Conservation (phyloP, 1,140 invertebrate genomes). For the Conopomorpha cramerella region DNA sequence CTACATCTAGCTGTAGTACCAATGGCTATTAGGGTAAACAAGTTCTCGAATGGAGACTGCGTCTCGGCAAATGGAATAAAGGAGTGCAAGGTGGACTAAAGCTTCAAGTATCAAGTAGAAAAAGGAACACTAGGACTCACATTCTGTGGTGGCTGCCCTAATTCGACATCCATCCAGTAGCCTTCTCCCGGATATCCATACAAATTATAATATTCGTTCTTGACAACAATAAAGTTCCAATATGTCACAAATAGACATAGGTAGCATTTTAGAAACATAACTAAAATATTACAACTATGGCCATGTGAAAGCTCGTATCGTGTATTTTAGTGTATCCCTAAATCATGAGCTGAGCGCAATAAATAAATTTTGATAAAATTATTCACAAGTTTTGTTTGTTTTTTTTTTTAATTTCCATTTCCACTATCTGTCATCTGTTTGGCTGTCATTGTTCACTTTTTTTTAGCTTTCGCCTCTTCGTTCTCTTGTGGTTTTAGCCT, state of each 20-base stretch:
- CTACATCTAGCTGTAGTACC: no score
- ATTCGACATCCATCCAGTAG: slow-evolving; percentile 31
- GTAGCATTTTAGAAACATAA: not conserved
- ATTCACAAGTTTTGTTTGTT: not conserved
- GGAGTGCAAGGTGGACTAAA: not conserved
- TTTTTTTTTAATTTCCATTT: no score
- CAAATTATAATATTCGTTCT: slow-evolving; percentile 35
- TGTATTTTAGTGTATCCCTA: no score
- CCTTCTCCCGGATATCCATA: slow-evolving; percentile 41
- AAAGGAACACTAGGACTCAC: slow-evolving; percentile 14
- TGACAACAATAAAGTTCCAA: slow-evolving; percentile 4
- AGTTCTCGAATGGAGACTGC: no score
- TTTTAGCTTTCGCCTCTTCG: no score
- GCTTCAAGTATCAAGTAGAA: not conserved
- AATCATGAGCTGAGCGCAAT: not conserved
- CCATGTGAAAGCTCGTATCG: not conserved
- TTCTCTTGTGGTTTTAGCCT: no score
- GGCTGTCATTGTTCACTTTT: no score
- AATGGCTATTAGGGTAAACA: no score
- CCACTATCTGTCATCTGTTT: no score
- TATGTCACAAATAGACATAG: slow-evolving; percentile 15
- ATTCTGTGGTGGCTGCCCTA: slow-evolving; percentile 41
- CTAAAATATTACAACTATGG: not conserved
- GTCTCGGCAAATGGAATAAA: no score
- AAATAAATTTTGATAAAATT: not conserved